These are phyloP conservation scores for Nebria brevicollis DNA, from an alignment of 2,888 invertebrate genomes.

Conservation along the genomic window DNA sequence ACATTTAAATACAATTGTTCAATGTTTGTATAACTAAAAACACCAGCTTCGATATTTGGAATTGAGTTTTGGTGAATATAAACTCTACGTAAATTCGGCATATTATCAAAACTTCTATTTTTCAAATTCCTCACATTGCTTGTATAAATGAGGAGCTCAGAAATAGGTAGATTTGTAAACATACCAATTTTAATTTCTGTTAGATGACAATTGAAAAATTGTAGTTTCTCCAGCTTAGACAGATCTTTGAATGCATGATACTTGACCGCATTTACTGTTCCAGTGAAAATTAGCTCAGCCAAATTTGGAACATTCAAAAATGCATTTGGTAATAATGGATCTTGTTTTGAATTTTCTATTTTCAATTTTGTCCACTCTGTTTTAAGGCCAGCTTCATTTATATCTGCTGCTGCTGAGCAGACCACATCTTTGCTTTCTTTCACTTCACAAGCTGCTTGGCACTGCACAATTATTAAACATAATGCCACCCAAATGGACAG, in stretches of 20 bases:
- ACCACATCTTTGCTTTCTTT: background rate
- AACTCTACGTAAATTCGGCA: background rate
- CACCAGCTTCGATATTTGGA: background rate
- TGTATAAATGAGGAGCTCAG: background rate
- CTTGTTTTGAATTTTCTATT: background rate
- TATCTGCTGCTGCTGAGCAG: slow-evolving; percentile 2
- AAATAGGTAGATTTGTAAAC: background rate
- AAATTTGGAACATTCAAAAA: slow-evolving; percentile 11
- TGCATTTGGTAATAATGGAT: slow-evolving; percentile 7
- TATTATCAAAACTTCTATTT: background rate
- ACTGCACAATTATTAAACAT: background rate
- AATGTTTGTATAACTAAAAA: slow-evolving; percentile 11
- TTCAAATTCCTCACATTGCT: background rate
- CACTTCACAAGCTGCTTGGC: slow-evolving; percentile 8
- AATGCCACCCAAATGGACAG: background rate
- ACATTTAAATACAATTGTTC: background rate
- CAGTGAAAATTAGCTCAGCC: background rate
- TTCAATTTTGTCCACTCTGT: slow-evolving; percentile 13
- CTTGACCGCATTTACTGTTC: background rate
- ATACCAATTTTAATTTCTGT: background rate
- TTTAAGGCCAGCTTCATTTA: background rate
- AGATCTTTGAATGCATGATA: background rate
- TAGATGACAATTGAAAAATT: background rate
- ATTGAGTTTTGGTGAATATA: background rate
- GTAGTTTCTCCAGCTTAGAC: background rate